Percentiles rank a stretch among this genome's conserved stretches.
Conservation (phyloP, 2,797 vertebrate species). For the Sciurus carolinensis region DNA sequence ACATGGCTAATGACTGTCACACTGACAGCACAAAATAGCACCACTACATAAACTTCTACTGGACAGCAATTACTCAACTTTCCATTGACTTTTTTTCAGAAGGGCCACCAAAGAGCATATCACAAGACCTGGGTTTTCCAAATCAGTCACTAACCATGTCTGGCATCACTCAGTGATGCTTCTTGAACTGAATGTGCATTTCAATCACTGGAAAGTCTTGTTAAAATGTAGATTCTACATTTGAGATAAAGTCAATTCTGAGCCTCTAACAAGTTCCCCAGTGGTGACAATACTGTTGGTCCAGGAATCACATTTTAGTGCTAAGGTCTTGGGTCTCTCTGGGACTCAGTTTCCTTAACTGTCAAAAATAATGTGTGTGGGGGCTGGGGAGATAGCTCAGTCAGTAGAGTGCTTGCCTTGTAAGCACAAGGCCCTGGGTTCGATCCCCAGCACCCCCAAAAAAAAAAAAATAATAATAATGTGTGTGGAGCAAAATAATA, state of each 20-base stretch:
- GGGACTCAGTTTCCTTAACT: not conserved
- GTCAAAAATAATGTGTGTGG: constrained; percentile 27
- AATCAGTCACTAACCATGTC: not conserved
- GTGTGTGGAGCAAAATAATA: not conserved
- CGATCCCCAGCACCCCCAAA: no score
- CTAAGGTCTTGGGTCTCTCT: not conserved
- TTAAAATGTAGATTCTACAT: constrained; percentile 21
- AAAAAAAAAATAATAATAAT: no score
- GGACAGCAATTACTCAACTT: constrained; percentile 14
- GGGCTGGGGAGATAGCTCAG: no score
- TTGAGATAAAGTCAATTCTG: constrained; percentile 8
- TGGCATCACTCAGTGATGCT: not conserved
- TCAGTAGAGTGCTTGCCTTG: no score
- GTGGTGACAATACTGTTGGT: not conserved
- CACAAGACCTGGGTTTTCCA: constrained; percentile 38
- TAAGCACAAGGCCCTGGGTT: no score
- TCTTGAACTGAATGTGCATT: not conserved
- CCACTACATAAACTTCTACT: constrained; percentile 45
- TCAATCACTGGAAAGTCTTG: not conserved
- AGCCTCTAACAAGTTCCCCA: constrained; percentile 20
- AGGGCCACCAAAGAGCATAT: constrained; percentile 14
- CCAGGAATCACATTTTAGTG: not conserved
- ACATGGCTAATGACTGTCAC: not conserved
- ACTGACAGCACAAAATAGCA: not conserved
- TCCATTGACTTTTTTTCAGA: constrained; percentile 29